Evolutionary conservation across 2,797 vertebrate genomes (phyloP), one percentile per base, ranked within the genome.

Genomic region (Vespertilio murinus): DNA sequence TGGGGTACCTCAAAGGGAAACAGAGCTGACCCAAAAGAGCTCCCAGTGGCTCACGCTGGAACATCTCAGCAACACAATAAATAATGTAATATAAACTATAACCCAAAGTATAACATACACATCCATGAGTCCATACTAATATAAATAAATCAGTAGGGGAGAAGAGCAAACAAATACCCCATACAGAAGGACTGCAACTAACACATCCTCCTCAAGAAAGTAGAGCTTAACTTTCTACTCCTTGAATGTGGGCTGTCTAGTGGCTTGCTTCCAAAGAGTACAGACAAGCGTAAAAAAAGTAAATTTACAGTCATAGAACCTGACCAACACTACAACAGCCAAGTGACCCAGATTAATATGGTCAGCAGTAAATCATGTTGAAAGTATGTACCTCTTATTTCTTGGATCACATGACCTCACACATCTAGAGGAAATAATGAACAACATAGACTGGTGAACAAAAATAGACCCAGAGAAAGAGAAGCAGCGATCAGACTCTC

Each of bases 111-210:
- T 49, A 78, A 59, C 49, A 71, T 54, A 71, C 52, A 42, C 49
- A 52, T n/a, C 52, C 13, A 8, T 61, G 65, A 79, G 17, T 17
- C 35, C 47, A 47, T 33, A 71, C 2, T 47, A n/a, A 65, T n/a
- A 74, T 42, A 77, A 87, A 16, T 90, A n/a, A 73, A 52, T 49
- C 86, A 77, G 18, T 47, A 74, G 45, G 9, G n/a, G 38, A 64
- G 30, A 90, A 90, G 47, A 79, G 38, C n/a, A n/a, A n/a, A 65
- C n/a, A 88, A 49, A 47, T 38, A 80, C 28, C 5, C 4, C 6
- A 30, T 30, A 71, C 1, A 42, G 23, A 61, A 42, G 23, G 54
- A 49, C 17, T 78, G 20, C 64, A 78, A 28, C 40, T 59, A 59
- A 7, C 23, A 52, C 23, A 73, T 25, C 9, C 9, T 65, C 13